These are phyloP conservation scores for Actinia tenebrosa DNA, from an alignment of 64 coral and sea anemone species.

Conservation along the genomic window DNA sequence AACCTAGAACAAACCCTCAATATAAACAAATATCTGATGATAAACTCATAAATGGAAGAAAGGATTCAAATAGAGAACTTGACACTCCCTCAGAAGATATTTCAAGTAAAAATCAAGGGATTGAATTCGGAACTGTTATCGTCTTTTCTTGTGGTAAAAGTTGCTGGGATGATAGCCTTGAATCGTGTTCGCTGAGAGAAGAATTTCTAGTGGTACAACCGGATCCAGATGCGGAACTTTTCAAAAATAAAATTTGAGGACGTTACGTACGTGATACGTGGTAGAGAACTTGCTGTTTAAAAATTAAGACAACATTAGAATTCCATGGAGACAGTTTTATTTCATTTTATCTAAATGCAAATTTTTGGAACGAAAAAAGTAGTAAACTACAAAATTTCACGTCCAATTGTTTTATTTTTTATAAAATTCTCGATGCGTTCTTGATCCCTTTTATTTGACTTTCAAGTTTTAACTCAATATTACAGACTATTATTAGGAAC, in stretches of 20 bases:
- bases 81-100: background rate
- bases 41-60: background rate
- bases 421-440: no score
- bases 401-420: no score
- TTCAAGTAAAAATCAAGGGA: background rate
- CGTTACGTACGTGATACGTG: no score
- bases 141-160: constrained; percentile 55
- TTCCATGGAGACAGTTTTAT: no score
- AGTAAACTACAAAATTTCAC: no score
- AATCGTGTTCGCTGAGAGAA: background rate
- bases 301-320: no score
- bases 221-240: constrained; percentile 68
- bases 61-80: background rate
- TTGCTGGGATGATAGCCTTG: constrained; percentile 56
- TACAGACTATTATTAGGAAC: no score
- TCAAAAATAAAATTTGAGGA: constrained; percentile 42
- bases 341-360: no score
- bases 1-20: background rate
- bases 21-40: background rate
- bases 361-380: no score
- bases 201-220: constrained; percentile 67
- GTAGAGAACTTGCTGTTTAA: no score
- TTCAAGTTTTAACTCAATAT: no score
- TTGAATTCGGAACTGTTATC: constrained; percentile 90
- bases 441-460: no score